phyloP scores from a whole-genome alignment of 2,113 vertebrate species.

The Macquaria ambigua region DNA sequence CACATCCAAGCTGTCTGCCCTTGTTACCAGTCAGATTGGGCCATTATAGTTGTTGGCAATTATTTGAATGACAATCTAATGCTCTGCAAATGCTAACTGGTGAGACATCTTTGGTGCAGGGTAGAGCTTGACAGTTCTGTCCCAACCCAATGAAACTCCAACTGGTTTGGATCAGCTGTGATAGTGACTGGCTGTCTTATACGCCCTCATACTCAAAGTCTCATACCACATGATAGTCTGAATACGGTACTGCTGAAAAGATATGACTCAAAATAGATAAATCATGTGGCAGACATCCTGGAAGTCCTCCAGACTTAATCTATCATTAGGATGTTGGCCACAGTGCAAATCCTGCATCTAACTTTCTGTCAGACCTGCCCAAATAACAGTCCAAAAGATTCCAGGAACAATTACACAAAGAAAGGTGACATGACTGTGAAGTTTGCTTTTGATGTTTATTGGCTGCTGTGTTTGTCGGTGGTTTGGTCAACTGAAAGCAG shows the following conservation, averaged over 20 bases:
- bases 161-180: neutral
- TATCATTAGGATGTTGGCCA: neutral
- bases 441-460: neutral
- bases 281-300: neutral
- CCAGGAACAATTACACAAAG: too few relatives aligned
- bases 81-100: slow-evolving; percentile 17
- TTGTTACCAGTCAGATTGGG: slow-evolving; percentile 32
- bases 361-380: neutral
- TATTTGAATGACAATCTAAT: slow-evolving; percentile 37
- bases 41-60: slow-evolving; percentile 24
- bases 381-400: neutral
- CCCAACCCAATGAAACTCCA: neutral
- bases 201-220: neutral
- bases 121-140: slow-evolving; percentile 4
- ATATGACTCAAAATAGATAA: neutral
- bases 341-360: neutral
- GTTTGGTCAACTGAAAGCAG: neutral
- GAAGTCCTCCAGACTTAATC: neutral
- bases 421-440: neutral
- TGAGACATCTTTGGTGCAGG: neutral
- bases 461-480: neutral
- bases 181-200: slow-evolving; percentile 6
- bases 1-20: slow-evolving; percentile 26
- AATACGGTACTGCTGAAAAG: slow-evolving; percentile 5
- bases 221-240: neutral